A percentile compares a stretch with the other conserved stretches of the same genome.
Conservation (phyloP, 1,140 invertebrate genomes). For the Psix sp. region DNA sequence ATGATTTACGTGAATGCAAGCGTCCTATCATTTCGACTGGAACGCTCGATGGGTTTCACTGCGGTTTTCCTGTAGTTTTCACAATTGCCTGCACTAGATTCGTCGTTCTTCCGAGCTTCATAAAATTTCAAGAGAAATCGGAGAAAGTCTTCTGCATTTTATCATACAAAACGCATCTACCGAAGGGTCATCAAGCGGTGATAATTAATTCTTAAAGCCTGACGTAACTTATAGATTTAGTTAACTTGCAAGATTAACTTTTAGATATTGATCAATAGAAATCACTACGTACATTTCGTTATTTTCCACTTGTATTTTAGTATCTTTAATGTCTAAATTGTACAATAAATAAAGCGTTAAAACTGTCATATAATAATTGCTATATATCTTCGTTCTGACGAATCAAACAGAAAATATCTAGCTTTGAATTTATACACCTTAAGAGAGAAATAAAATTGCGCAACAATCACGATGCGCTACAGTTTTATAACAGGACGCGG, state of each 20-base stretch:
- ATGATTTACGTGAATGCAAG: slow-evolving; percentile 72
- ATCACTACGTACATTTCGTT: too few relatives aligned
- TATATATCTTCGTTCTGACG: too few relatives aligned
- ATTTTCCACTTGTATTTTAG: too few relatives aligned
- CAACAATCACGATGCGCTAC: too few relatives aligned
- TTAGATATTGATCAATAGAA: too few relatives aligned
- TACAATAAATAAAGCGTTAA: too few relatives aligned
- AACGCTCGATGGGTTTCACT: slow-evolving; percentile 63
- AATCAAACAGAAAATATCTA: too few relatives aligned
- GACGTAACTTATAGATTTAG: slow-evolving; percentile 41
- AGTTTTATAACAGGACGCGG: too few relatives aligned
- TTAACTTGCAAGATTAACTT: slow-evolving; percentile 15
- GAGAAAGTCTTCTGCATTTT: slow-evolving; percentile 54
- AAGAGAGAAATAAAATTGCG: too few relatives aligned
- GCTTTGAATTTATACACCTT: too few relatives aligned
- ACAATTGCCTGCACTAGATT: slow-evolving; percentile 51
- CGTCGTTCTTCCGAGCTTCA: slow-evolving; percentile 45
- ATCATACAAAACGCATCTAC: slow-evolving; percentile 44
- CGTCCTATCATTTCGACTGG: slow-evolving; percentile 61
- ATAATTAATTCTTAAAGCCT: slow-evolving; percentile 40
- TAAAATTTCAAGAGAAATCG: slow-evolving; percentile 54
- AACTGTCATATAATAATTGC: too few relatives aligned
- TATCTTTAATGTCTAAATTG: too few relatives aligned
- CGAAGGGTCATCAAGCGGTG: slow-evolving; percentile 40
- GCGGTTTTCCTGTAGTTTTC: slow-evolving; percentile 57